Conservation (phyloP, 2,888 invertebrate species). For the Smittia sp. region DNA sequence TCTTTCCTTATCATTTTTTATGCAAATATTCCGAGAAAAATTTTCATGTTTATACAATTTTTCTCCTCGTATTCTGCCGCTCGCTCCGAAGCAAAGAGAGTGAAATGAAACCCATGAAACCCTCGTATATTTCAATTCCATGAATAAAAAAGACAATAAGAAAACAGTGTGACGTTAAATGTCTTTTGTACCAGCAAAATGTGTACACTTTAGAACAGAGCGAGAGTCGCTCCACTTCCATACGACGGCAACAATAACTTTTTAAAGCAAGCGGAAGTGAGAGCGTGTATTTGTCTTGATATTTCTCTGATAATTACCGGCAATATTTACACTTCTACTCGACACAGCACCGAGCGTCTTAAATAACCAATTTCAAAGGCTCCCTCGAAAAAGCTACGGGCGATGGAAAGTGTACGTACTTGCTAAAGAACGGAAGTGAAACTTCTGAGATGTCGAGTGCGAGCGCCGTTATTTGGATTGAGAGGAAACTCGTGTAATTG, state of each 20-base stretch:
- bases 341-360: background rate
- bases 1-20: slow-evolving; percentile 24
- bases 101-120: background rate
- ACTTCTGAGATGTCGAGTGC: background rate
- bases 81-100: background rate
- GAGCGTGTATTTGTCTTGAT: slow-evolving; percentile 8
- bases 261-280: background rate
- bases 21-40: slow-evolving; percentile 26
- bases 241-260: background rate
- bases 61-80: background rate
- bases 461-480: background rate
- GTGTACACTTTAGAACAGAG: slow-evolving; percentile 11
- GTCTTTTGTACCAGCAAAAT: slow-evolving; percentile 18
- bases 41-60: slow-evolving; percentile 16
- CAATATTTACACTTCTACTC: slow-evolving; percentile 29
- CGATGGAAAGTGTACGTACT: background rate
- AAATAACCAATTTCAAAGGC: slow-evolving; percentile 6
- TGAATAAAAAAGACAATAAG: slow-evolving; percentile 32
- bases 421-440: background rate
- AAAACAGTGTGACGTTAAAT: slow-evolving; percentile 35
- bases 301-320: slow-evolving; percentile 29
- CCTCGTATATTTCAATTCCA: slow-evolving; percentile 29
- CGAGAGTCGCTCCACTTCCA: background rate
- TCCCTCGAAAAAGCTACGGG: background rate
- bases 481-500: slow-evolving; percentile 32